Evolutionary conservation across 2,113 vertebrate species (phyloP).

Genomic region (Copsychus sechellarum): DNA sequence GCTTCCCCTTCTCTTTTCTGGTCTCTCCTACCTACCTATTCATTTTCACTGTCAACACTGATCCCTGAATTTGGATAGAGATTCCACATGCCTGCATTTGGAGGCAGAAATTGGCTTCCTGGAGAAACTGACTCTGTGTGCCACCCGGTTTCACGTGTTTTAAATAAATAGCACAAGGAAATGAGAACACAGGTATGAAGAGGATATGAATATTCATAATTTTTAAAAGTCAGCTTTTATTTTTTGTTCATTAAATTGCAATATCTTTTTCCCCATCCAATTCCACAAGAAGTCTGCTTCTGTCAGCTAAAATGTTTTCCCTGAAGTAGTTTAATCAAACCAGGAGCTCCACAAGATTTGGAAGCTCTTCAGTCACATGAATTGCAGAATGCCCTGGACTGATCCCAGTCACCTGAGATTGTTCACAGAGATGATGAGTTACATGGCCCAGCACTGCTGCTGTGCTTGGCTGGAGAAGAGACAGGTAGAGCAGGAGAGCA

Average conservation of each 20-base stretch:
- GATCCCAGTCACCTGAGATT: rapidly evolving
- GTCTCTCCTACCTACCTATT: not conserved
- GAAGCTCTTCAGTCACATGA: not conserved
- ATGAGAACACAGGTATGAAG: not conserved
- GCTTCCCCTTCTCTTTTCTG: not conserved
- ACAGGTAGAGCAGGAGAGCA: not conserved
- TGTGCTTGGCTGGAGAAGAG: not conserved
- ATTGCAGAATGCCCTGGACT: too few species aligned
- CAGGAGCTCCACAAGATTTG: not conserved
- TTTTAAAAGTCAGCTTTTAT: not conserved
- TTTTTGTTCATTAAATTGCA: not conserved
- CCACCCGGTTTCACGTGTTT: not conserved
- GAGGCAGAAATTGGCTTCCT: not conserved
- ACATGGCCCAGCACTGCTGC: not conserved
- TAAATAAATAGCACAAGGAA: not conserved
- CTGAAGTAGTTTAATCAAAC: not conserved
- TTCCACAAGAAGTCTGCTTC: not conserved
- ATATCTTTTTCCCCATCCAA: rapidly evolving
- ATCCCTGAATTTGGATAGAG: not conserved
- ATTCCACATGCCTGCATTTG: not conserved
- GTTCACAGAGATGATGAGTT: rapidly evolving
- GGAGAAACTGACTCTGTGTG: not conserved
- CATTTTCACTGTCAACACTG: not conserved
- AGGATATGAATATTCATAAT: not conserved
- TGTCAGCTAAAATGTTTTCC: not conserved